Percentiles rank a stretch among this genome's conserved stretches.
Evolutionary conservation across 2,113 vertebrate species (phyloP).

Genomic region (Brevimyrus niger): DNA sequence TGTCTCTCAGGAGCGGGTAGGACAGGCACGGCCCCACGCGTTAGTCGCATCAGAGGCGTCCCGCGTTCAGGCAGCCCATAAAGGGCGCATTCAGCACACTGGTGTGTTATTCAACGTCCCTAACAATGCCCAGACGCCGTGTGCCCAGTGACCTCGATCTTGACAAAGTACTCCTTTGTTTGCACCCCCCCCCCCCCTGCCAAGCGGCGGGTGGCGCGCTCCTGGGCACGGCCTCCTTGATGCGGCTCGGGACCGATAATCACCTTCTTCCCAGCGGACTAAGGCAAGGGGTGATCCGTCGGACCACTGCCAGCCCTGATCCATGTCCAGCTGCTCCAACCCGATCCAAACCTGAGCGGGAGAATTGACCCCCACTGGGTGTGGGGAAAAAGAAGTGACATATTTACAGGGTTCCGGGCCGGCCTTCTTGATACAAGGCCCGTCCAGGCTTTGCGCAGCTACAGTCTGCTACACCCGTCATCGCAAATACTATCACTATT

Average conservation of each 20-base stretch:
- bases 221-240: neutral
- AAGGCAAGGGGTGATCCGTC: slow-evolving; percentile 74
- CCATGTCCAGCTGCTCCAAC: slow-evolving; percentile 77
- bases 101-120: neutral
- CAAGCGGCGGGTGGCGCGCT: neutral
- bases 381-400: no score
- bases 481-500: neutral
- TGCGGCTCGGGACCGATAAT: slow-evolving; percentile 1
- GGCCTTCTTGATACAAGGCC: neutral
- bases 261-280: slow-evolving; percentile 78
- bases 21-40: neutral
- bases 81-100: neutral
- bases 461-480: neutral
- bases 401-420: neutral
- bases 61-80: neutral
- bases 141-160: neutral
- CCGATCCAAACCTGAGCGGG: slow-evolving; percentile 83
- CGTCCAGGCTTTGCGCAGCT: no score
- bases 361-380: neutral
- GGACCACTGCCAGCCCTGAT: slow-evolving; percentile 94
- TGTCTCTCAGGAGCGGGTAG: neutral
- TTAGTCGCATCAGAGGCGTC: neutral
- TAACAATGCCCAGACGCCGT: slow-evolving; percentile 5
- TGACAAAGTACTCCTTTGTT: neutral
- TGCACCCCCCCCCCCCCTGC: neutral